A percentile compares a stretch with the other conserved stretches of the same genome.
phyloP scores from a whole-genome alignment of 2,113 vertebrate species.

The Chionomys nivalis region DNA sequence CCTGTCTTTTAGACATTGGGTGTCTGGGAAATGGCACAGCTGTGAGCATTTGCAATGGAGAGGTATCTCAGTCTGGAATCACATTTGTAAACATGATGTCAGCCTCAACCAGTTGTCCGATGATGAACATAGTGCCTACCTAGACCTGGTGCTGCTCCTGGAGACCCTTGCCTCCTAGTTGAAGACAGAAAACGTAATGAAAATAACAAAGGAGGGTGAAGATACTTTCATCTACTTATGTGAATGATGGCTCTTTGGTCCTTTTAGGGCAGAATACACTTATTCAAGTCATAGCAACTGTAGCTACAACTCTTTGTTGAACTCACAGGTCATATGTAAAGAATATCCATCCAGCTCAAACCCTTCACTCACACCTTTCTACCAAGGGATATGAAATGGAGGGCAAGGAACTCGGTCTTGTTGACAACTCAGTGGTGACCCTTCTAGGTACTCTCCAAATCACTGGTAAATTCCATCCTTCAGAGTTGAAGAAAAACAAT shows the following conservation, averaged over 20 bases:
- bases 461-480: background rate
- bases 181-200: constrained; percentile 48
- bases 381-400: background rate
- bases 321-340: background rate
- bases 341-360: background rate
- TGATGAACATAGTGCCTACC: constrained; percentile 65
- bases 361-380: background rate
- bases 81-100: constrained; percentile 60
- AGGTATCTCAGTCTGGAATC: constrained; percentile 58
- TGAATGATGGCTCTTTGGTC: constrained; percentile 30
- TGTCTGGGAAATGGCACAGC: constrained; percentile 68
- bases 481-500: background rate
- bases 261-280: background rate
- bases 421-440: background rate
- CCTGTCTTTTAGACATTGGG: constrained; percentile 64
- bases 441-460: background rate
- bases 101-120: constrained; percentile 2
- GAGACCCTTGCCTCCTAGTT: background rate
- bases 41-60: constrained; percentile 34
- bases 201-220: background rate
- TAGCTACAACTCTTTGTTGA: background rate
- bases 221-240: constrained; percentile 9
- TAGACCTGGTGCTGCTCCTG: background rate
- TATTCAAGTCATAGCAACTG: background rate
- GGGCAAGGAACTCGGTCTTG: background rate